Conservation (phyloP, 2,797 vertebrate genomes). For the Meriones psammophilus region DNA sequence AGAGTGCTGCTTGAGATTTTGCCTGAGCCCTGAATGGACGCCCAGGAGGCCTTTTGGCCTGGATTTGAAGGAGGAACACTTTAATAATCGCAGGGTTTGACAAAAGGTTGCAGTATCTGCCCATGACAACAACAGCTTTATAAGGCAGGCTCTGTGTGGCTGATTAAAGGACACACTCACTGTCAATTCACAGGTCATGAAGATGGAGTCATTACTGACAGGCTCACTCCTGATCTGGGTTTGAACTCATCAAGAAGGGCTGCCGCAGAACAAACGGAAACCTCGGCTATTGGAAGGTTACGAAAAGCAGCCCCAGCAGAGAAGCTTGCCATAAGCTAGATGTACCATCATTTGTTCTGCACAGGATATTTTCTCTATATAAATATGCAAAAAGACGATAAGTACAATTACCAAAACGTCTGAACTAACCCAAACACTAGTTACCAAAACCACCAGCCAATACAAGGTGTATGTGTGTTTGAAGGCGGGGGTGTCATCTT, state of each 20-base stretch:
- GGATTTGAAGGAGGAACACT: constrained; percentile 70
- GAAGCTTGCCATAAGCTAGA: not conserved
- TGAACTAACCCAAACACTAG: constrained; percentile 27
- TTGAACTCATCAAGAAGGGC: constrained; percentile 19
- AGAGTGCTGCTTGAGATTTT: constrained; percentile 56
- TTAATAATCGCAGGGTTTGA: constrained; percentile 68
- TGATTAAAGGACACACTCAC: constrained; percentile 68
- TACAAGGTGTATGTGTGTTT: not conserved
- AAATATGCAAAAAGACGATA: not conserved
- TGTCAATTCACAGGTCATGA: constrained; percentile 64
- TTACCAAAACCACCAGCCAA: constrained; percentile 59
- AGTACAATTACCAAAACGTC: constrained; percentile 51
- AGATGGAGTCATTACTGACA: constrained; percentile 71
- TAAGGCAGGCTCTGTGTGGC: constrained; percentile 67
- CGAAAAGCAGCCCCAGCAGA: constrained; percentile 41
- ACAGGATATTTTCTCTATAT: not conserved
- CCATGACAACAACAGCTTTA: constrained; percentile 76
- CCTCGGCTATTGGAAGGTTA: constrained; percentile 49
- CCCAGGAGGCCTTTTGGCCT: constrained; percentile 66
- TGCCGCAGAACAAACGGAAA: constrained; percentile 36
- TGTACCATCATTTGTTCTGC: not conserved
- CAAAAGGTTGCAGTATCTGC: constrained; percentile 72
- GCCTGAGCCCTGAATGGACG: constrained; percentile 71
- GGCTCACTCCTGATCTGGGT: constrained; percentile 48
- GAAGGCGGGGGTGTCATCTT: not conserved